phyloP scores from a whole-genome alignment of 2,888 invertebrate species.

The Erebia ligea region DNA sequence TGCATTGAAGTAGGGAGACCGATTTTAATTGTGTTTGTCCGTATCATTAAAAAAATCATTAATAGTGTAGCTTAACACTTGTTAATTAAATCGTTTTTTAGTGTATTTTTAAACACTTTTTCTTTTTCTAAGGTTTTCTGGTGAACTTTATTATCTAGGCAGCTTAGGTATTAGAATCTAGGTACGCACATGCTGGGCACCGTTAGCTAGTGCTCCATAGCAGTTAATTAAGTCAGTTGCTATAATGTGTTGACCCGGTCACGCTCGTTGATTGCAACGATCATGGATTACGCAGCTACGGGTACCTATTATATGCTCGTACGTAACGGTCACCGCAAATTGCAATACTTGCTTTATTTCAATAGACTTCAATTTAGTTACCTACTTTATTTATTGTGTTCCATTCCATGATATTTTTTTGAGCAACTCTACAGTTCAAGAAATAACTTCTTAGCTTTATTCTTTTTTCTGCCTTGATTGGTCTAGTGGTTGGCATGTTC shows the following conservation, averaged over 20 bases:
- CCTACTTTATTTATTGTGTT: background rate
- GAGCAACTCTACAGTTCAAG: background rate
- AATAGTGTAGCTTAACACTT: no score
- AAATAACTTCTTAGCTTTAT: no score
- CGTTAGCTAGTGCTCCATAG: background rate
- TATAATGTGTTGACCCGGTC: slow-evolving; percentile 9
- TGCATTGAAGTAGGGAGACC: no score
- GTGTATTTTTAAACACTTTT: no score
- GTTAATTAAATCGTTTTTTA: no score
- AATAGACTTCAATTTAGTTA: background rate
- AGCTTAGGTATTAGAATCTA: no score
- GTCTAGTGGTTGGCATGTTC: no score
- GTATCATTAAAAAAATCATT: no score
- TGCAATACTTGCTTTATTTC: background rate
- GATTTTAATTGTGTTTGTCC: no score
- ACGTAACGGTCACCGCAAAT: slow-evolving; percentile 10
- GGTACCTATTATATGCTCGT: background rate
- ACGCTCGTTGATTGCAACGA: slow-evolving; percentile 10
- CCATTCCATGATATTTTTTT: background rate
- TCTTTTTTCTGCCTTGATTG: no score
- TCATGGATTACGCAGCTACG: slow-evolving; percentile 9
- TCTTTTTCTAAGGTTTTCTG: no score
- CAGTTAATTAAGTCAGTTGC: background rate
- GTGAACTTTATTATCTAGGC: no score
- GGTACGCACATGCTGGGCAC: background rate